Evolutionary conservation across 2,113 vertebrate species (phyloP).

Genomic region (Odontophorus gujanensis): DNA sequence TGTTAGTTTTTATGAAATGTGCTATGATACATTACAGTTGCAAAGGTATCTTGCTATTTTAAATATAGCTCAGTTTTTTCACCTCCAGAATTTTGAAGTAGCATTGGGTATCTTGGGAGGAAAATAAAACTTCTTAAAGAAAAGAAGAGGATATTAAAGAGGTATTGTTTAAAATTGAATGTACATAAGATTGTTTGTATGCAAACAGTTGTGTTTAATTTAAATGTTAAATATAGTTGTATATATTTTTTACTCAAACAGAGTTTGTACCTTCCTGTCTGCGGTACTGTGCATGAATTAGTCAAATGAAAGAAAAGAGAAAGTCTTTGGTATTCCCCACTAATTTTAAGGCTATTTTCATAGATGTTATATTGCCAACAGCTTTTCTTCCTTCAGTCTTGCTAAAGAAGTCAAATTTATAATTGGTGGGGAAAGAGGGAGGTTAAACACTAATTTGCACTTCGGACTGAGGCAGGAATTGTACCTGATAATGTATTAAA

Average conservation of each 20-base stretch:
- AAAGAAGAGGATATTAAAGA: conserved; percentile 65
- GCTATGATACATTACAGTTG: conserved; percentile 8
- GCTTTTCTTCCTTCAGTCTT: background rate
- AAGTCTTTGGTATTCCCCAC: background rate
- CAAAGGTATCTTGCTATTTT: conserved; percentile 63
- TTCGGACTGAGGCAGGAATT: background rate
- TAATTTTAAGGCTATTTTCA: conserved; percentile 31
- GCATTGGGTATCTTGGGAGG: conserved; percentile 61
- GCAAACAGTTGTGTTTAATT: conserved; percentile 76
- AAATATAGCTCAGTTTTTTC: conserved; percentile 40
- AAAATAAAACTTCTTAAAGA: conserved; percentile 58
- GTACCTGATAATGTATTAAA: background rate
- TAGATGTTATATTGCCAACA: background rate
- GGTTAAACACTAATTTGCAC: background rate
- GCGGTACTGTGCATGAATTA: conserved; percentile 12
- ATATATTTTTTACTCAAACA: conserved; percentile 79
- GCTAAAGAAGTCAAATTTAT: background rate
- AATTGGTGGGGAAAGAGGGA: background rate
- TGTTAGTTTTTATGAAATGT: conserved; percentile 35
- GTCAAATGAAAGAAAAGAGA: background rate
- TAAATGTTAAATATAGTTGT: conserved; percentile 81
- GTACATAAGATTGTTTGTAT: conserved; percentile 77
- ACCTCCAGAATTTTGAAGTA: conserved; percentile 63
- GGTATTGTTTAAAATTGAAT: conserved; percentile 74
- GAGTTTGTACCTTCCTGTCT: conserved; percentile 68